phyloP scores from a whole-genome alignment of 2,113 vertebrate genomes.

The Himantopus leucocephalus region DNA sequence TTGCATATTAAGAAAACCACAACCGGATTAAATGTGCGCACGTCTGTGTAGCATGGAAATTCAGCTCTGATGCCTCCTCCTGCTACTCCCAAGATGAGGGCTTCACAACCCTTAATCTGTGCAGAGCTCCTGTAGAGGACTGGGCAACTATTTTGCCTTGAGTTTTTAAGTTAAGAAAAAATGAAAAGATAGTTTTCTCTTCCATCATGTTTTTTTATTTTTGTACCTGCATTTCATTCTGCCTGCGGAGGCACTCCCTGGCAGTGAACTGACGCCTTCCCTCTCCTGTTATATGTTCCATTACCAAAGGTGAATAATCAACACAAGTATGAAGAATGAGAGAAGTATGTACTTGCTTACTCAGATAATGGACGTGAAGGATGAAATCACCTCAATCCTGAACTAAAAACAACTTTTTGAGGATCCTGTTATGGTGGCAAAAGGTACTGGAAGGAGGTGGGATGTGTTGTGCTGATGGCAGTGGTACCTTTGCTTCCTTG shows the following conservation, averaged over 20 bases:
- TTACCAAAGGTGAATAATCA: slow-evolving; percentile 56
- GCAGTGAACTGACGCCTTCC: slow-evolving; percentile 13
- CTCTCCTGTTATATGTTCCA: slow-evolving; percentile 42
- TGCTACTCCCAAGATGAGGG: background rate
- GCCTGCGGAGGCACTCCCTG: background rate
- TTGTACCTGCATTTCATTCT: background rate
- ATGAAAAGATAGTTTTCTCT: background rate
- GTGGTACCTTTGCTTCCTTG: background rate
- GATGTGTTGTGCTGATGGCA: background rate
- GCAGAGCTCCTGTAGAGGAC: background rate
- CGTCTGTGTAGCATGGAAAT: background rate
- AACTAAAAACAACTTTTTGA: slow-evolving; percentile 35
- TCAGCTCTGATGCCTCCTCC: background rate
- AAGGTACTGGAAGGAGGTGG: background rate
- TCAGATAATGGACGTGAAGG: slow-evolving; percentile 26
- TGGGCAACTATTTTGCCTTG: background rate
- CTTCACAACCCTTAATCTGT: background rate
- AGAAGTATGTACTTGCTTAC: slow-evolving; percentile 10
- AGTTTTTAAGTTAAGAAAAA: background rate
- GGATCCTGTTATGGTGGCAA: background rate
- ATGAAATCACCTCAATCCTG: slow-evolving; percentile 39
- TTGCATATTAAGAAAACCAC: slow-evolving; percentile 16
- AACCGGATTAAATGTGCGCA: background rate
- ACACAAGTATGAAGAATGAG: slow-evolving; percentile 9
- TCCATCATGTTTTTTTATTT: background rate